phyloP scores from a whole-genome alignment of 2,888 invertebrate genomes.

The Holacanthella duospinosa region DNA sequence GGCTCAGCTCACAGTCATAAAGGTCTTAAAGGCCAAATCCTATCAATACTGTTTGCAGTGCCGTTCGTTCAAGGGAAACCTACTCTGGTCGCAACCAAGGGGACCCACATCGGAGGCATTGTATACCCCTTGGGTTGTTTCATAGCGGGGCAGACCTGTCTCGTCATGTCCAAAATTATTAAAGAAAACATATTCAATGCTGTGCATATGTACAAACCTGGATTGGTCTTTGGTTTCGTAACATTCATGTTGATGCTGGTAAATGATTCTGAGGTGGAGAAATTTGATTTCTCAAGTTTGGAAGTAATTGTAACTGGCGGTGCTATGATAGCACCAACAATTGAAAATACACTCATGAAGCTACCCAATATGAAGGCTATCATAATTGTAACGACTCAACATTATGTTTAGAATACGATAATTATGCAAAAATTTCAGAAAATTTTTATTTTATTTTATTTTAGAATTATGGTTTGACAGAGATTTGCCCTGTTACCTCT shows the following conservation, averaged over 20 bases:
- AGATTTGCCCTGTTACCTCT: slow-evolving; percentile 11
- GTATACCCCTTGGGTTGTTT: slow-evolving; percentile 21
- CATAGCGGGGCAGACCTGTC: slow-evolving; percentile 10
- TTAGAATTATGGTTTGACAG: slow-evolving; percentile 31
- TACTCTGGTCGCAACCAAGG: slow-evolving; percentile 27
- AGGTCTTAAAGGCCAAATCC: slow-evolving; percentile 14
- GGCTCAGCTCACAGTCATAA: slow-evolving; percentile 26
- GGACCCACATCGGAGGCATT: slow-evolving; percentile 29
- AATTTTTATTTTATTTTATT: not conserved
- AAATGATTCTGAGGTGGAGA: slow-evolving; percentile 21
- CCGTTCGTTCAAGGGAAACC: slow-evolving; percentile 16
- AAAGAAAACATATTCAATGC: slow-evolving; percentile 26
- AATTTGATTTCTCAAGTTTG: slow-evolving; percentile 24
- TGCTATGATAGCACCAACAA: slow-evolving; percentile 24
- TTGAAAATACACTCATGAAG: slow-evolving; percentile 21
- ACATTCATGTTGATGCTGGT: slow-evolving; percentile 28
- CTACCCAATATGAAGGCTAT: slow-evolving; percentile 25
- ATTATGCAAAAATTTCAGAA: not conserved
- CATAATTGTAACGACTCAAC: slow-evolving; percentile 17
- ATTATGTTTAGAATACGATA: not conserved
- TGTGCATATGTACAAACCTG: slow-evolving; percentile 30
- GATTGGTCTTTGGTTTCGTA: slow-evolving; percentile 31
- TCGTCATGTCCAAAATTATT: slow-evolving; percentile 23
- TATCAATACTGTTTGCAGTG: not conserved
- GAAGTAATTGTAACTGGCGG: slow-evolving; percentile 18